Conservation (phyloP, 1,140 invertebrate genomes). For the Alviniconcha marisindica region DNA sequence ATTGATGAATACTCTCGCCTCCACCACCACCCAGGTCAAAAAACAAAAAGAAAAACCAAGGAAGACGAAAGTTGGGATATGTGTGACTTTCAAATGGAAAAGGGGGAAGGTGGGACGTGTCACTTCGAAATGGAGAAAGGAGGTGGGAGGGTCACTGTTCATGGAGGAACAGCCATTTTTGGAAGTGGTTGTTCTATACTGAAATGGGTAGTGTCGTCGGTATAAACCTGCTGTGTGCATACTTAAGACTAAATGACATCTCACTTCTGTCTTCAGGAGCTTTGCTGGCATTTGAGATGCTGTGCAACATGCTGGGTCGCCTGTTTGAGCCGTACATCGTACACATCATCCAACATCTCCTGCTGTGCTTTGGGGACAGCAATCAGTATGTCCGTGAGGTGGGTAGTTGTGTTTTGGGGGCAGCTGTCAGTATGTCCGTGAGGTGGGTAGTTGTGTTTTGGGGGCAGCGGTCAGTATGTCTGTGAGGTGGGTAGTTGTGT, state of each 20-base stretch:
- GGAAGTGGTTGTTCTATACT: slow-evolving; percentile 26
- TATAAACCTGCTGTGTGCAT: too few species aligned
- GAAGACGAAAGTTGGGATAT: too few species aligned
- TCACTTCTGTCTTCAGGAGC: slow-evolving; percentile 82
- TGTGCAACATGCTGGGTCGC: slow-evolving; percentile 95
- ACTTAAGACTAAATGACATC: too few species aligned
- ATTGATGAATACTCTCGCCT: too few species aligned
- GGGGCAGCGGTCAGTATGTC: slow-evolving; percentile 90
- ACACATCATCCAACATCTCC: slow-evolving; percentile 94
- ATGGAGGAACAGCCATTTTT: background rate
- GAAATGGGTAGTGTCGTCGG: too few species aligned
- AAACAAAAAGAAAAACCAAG: too few species aligned
- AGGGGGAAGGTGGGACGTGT: too few species aligned
- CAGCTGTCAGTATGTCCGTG: slow-evolving; percentile 84
- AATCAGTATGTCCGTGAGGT: slow-evolving; percentile 84
- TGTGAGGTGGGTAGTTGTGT: slow-evolving; percentile 80
- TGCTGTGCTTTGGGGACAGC: slow-evolving; percentile 96
- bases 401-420: slow-evolving; percentile 90
- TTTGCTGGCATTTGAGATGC: slow-evolving; percentile 97
- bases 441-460: slow-evolving; percentile 85
- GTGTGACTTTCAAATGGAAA: too few species aligned
- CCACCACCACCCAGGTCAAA: too few species aligned
- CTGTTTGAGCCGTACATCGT: slow-evolving; percentile 99
- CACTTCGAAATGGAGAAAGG: background rate
- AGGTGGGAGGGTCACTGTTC: background rate